Evolutionary conservation across 2,797 vertebrate genomes (phyloP).

Genomic region (Urophycis tenuis): DNA sequence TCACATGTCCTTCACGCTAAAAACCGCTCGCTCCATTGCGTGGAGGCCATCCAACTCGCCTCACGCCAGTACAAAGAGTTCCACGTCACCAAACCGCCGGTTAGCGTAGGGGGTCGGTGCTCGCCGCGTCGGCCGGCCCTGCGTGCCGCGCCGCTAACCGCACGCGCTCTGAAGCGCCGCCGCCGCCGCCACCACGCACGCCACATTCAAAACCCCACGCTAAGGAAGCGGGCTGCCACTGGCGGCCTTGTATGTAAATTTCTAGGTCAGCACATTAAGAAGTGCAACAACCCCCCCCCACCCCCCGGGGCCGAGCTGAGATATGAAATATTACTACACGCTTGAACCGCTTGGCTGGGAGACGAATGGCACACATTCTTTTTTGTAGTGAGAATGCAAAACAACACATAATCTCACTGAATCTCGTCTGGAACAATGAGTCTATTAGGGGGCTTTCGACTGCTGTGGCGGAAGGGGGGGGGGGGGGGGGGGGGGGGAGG

Average conservation of each 20-base stretch:
- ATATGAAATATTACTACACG: neutral
- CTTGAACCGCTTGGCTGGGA: neutral
- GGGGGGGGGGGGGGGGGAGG: constrained; percentile 25
- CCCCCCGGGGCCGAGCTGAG: neutral
- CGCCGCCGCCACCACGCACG: constrained; percentile 45
- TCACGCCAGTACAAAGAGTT: too few species aligned
- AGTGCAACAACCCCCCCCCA: constrained; percentile 12
- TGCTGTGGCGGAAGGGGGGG: constrained; percentile 36
- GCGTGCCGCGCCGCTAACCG: too few species aligned
- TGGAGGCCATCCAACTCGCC: too few species aligned
- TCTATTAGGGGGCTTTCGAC: constrained; percentile 27
- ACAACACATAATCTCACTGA: neutral
- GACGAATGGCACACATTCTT: neutral
- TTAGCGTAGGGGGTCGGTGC: too few species aligned
- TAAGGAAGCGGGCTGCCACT: constrained; percentile 44
- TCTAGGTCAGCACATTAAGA: constrained; percentile 48
- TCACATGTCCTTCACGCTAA: too few species aligned
- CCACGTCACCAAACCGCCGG: too few species aligned
- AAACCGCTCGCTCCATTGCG: too few species aligned
- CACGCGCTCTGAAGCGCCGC: too few species aligned
- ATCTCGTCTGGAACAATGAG: neutral
- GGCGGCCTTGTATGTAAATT: constrained; percentile 38
- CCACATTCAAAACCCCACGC: constrained; percentile 39
- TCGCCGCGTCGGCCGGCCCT: too few species aligned
- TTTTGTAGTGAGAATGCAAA: neutral